phyloP scores from a whole-genome alignment of 2,888 invertebrate genomes.

The Mellilla xanthometata region DNA sequence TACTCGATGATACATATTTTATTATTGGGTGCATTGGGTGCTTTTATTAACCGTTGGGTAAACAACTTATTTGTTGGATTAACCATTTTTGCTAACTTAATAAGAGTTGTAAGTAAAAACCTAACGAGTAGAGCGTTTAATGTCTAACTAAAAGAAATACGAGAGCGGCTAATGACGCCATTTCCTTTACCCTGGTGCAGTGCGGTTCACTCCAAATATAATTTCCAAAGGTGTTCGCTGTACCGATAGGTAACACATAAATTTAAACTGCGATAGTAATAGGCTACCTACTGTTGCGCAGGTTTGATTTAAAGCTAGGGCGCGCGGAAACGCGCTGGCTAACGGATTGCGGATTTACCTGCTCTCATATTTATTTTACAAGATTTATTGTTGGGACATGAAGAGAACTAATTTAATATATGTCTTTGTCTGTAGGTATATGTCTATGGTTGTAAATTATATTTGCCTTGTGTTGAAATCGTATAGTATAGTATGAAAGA shows the following conservation, averaged over 20 bases:
- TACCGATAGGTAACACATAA: slow-evolving; percentile 74
- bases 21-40: too few relatives aligned
- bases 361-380: slow-evolving; percentile 18
- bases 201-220: slow-evolving; percentile 71
- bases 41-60: too few relatives aligned
- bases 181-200: slow-evolving; percentile 69
- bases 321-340: slow-evolving; percentile 52
- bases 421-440: too few relatives aligned
- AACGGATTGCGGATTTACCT: slow-evolving; percentile 44
- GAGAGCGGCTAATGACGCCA: slow-evolving; percentile 75
- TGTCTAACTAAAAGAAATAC: slow-evolving; percentile 67
- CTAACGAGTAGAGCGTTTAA: slow-evolving; percentile 58
- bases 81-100: slow-evolving; percentile 22
- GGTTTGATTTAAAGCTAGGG: slow-evolving; percentile 62
- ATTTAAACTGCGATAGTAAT: slow-evolving; percentile 69
- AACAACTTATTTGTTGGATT: too few relatives aligned
- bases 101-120: slow-evolving; percentile 41
- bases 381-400: slow-evolving; percentile 5
- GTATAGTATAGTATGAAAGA: too few relatives aligned
- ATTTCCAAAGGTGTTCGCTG: slow-evolving; percentile 70
- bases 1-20: too few relatives aligned
- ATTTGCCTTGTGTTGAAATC: too few relatives aligned
- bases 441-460: too few relatives aligned
- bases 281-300: slow-evolving; percentile 58
- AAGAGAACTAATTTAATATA: too few relatives aligned